Evolutionary conservation across 1,140 invertebrate species (phyloP).

Genomic region (Rhagoletis zephyria): DNA sequence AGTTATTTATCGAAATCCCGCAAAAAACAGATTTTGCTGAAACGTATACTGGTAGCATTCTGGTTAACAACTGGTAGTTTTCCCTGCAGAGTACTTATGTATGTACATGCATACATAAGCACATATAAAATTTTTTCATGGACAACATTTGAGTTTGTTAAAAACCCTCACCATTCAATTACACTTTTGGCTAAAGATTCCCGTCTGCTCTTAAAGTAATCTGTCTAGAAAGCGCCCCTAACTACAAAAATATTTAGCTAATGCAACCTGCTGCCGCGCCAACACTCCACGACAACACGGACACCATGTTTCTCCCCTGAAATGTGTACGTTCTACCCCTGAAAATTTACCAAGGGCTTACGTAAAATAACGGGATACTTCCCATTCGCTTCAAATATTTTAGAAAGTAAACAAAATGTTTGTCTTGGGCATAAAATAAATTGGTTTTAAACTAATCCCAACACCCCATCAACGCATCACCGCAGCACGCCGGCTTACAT

Average conservation of each 20-base stretch:
- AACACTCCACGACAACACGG: background rate
- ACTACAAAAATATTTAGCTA: background rate
- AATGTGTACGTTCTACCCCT: background rate
- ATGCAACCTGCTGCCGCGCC: background rate
- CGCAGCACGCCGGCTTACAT: background rate
- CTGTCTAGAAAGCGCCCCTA: background rate
- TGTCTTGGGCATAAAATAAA: constrained; percentile 71
- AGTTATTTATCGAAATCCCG: too few relatives aligned
- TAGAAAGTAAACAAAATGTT: constrained; percentile 72
- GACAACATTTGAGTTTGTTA: background rate
- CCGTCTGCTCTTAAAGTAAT: background rate
- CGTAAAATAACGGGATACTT: background rate
- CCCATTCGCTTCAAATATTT: constrained; percentile 62
- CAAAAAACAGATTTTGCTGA: too few relatives aligned
- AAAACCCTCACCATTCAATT: background rate
- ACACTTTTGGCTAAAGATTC: background rate
- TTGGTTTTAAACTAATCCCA: constrained; percentile 71
- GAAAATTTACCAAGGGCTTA: background rate
- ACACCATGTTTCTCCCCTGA: background rate
- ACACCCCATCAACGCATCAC: constrained; percentile 2
- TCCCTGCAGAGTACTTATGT: too few relatives aligned
- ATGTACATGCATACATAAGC: background rate
- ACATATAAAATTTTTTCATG: background rate
- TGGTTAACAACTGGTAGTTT: too few relatives aligned
- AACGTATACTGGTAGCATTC: too few relatives aligned